Evolutionary conservation across 2,113 vertebrate genomes (phyloP), one percentile per base, ranked within the genome.

Genomic region (Peromyscus maniculatus): DNA sequence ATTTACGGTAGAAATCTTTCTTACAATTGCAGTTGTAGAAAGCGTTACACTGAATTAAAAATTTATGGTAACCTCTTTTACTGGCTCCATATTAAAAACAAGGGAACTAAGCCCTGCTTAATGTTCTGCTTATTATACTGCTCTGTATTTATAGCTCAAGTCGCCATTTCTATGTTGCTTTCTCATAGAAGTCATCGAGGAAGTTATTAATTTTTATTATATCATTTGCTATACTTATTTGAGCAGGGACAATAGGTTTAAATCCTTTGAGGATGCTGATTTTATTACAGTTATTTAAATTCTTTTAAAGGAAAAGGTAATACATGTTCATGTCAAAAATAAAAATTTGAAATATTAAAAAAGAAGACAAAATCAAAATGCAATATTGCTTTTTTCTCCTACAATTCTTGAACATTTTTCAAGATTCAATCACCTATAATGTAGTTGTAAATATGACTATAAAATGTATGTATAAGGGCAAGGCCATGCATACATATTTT

Each of bases 281-380:
- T 84, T 82, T 28, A 8, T 94, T 94, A 64, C 0, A 62, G 3
- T 87, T 87, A n/a, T 57, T 22, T 13, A 8, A 43, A 7, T 79
- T 31, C 33, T 88, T 91, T 80, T 69, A 94, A n/a, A 74, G 71
- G 10, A 75, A 52, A 94, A 59, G 17, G 33, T 7, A 52, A 78
- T 67, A 43, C 28, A 57, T 64, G 21, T 19, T 82, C 9, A 74
- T 75, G 39, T 71, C 83, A 93, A 79, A 69, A 79, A 82, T 62
- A 92, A 95, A 95, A 78, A 43, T 83, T 92, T 0, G 52, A 92
- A 92, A 66, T 77, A 43, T 52, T 59, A 52, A 62, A 96, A 95
- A 55, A 84, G 31, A 90, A 91, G 87, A 55, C 71, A 28, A 66
- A 86, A 22, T 90, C 26, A 67, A 28, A 33, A 33, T 83, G 3